Evolutionary conservation across 2,797 vertebrate genomes (phyloP), one percentile per base, ranked within the genome.

Genomic region (Phataginus tetradactyla): DNA sequence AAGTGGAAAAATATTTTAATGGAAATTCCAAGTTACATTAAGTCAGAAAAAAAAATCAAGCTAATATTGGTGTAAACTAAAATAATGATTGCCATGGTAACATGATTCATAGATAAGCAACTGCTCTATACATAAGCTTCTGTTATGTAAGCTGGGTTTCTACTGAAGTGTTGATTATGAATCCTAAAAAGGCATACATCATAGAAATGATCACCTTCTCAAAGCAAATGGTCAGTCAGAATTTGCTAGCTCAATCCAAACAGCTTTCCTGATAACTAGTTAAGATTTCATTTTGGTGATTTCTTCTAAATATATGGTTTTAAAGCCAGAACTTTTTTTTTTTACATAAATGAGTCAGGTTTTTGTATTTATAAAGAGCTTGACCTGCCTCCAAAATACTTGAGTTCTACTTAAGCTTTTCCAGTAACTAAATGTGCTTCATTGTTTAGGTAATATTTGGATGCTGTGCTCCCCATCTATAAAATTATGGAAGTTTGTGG

Each of bases 31-130:
- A 86, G 34, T 71, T 34, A 57, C 2, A 84, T 12, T 69, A 75
- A 55, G 49, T 64, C 23, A 71, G 63, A 85, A 92, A 93, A 90
- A 88, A 88, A 75, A 78, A 42, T 78, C 13, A 77, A 87, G 64
- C 84, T 59, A 32, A 69, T 15, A 53, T 14, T 92, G 13, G 3
- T 92, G 18, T 63, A 88, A 81, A 90, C 4, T 66, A 61, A 85
- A 91, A 74, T 84, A 71, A 7, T 72, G 17, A 63, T 74, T 93
- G 4, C 10, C 27, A 55, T 77, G 69, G 12, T 37, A 91, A 79
- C 14, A n/a, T 42, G 53, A 96, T 86, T 95, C 32, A 85, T 42
- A 78, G n/a, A 42, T 23, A 85, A 12, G 4, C 7, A 68, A 53
- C 7, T 69, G 3, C 59, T 90, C 29, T 71, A 7, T 37, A 59